phyloP scores from a whole-genome alignment of 2,888 invertebrate genomes.

The Calameuta filiformis region DNA sequence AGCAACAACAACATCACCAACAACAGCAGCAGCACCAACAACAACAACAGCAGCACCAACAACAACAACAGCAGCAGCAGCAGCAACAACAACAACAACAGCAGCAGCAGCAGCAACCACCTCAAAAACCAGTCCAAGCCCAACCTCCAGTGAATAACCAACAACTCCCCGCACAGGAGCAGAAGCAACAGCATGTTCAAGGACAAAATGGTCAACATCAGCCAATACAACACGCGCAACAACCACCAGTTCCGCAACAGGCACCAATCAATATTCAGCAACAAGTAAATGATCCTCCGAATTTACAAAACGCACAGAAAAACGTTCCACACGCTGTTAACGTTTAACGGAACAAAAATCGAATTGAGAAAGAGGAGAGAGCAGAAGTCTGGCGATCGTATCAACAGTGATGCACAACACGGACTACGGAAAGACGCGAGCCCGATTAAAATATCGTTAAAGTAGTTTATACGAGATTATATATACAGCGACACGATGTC shows the following conservation, averaged over 20 bases:
- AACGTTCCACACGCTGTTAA: slow-evolving; percentile 23
- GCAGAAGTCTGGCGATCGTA: not conserved
- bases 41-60: slow-evolving; percentile 39
- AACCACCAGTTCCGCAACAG: slow-evolving; percentile 2
- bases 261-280: not conserved
- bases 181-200: slow-evolving; percentile 19
- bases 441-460: not conserved
- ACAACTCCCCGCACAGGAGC: slow-evolving; percentile 8
- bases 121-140: slow-evolving; percentile 13
- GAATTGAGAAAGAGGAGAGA: not conserved
- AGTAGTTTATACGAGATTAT: not conserved
- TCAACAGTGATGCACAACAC: not conserved
- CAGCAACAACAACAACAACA: slow-evolving; percentile 34
- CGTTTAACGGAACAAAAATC: slow-evolving; percentile 16
- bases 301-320: slow-evolving; percentile 22
- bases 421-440: not conserved
- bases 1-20: slow-evolving; percentile 38
- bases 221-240: slow-evolving; percentile 31
- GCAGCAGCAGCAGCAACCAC: slow-evolving; percentile 16
- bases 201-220: slow-evolving; percentile 21
- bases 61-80: slow-evolving; percentile 42
- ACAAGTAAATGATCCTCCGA: slow-evolving; percentile 1
- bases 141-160: slow-evolving; percentile 10
- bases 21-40: slow-evolving; percentile 44
- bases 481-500: not conserved